Conservation (phyloP, 1,140 invertebrate genomes). For the Penaeus japonicus region DNA sequence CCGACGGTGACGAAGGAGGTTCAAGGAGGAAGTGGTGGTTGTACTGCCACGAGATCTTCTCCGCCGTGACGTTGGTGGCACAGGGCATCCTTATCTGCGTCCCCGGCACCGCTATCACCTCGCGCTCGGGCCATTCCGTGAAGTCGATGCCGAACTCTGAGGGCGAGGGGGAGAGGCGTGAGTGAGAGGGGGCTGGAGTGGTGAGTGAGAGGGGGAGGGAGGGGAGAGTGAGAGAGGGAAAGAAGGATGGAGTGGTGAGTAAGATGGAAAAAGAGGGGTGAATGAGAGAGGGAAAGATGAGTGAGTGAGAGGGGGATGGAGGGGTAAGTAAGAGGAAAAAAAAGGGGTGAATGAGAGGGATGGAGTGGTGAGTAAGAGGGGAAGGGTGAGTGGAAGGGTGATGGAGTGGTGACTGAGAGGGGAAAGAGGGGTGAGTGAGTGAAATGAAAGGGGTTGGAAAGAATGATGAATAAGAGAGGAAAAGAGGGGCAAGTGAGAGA, state of each 20-base stretch:
- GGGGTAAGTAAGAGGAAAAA: background rate
- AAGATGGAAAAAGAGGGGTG: too few relatives aligned
- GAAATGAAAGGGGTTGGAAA: too few relatives aligned
- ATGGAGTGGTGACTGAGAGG: too few relatives aligned
- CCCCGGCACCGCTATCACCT: constrained; percentile 27
- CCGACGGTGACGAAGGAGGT: background rate
- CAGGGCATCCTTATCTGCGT: background rate
- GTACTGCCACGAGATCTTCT: constrained; percentile 47
- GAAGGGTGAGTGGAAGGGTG: too few relatives aligned
- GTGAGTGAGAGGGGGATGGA: background rate
- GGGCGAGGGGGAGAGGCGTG: background rate
- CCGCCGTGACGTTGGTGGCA: constrained; percentile 41
- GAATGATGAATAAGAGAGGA: too few relatives aligned
- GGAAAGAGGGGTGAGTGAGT: too few relatives aligned
- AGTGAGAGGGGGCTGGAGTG: background rate
- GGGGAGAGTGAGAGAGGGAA: background rate
- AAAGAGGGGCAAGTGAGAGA: too few relatives aligned
- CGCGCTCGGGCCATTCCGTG: background rate
- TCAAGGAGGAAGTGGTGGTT: constrained; percentile 38
- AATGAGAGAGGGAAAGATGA: background rate
- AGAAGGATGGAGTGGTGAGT: background rate
- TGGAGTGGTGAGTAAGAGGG: too few relatives aligned
- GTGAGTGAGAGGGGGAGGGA: background rate
- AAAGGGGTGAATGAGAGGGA: too few relatives aligned
- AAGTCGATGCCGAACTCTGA: constrained; percentile 37